A percentile compares a stretch with the other conserved stretches of the same genome.
These are phyloP conservation scores for Galerucella calmariensis DNA, from an alignment of 2,888 invertebrate genomes.

Conservation along the genomic window DNA sequence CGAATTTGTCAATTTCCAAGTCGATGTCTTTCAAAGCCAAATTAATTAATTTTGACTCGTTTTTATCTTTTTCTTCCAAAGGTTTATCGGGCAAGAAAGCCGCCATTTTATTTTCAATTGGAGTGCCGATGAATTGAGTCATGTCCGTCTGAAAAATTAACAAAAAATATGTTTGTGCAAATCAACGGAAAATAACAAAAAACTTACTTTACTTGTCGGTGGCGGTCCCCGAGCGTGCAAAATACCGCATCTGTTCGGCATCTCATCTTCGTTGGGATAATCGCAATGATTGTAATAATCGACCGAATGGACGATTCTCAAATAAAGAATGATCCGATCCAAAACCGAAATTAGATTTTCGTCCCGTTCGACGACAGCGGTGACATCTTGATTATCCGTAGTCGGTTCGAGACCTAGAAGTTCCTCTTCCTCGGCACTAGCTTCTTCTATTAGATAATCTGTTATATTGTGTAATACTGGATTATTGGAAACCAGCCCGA, in stretches of 20 bases:
- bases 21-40: constrained; percentile 67
- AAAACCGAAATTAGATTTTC: constrained; percentile 77
- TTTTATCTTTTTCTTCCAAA: constrained; percentile 76
- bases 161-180: constrained; percentile 7
- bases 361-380: constrained; percentile 75
- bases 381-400: constrained; percentile 64
- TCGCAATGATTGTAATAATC: constrained; percentile 99
- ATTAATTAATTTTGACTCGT: constrained; percentile 61
- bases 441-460: constrained; percentile 97
- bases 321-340: constrained; percentile 87
- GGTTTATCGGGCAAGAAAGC: constrained; percentile 85
- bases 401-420: constrained; percentile 76
- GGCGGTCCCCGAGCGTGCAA: constrained; percentile 95
- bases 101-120: constrained; percentile 90
- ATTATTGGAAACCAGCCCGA: constrained; percentile 85
- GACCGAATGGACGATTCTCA: constrained; percentile 96
- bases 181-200: background rate
- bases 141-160: constrained; percentile 70
- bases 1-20: constrained; percentile 91
- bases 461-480: constrained; percentile 97
- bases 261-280: constrained; percentile 99
- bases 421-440: constrained; percentile 98
- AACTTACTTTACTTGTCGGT: constrained; percentile 76
- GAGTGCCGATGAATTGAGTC: constrained; percentile 80
- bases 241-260: constrained; percentile 99